phyloP scores from a whole-genome alignment of 2,888 invertebrate genomes.

The Cabera pusaria region DNA sequence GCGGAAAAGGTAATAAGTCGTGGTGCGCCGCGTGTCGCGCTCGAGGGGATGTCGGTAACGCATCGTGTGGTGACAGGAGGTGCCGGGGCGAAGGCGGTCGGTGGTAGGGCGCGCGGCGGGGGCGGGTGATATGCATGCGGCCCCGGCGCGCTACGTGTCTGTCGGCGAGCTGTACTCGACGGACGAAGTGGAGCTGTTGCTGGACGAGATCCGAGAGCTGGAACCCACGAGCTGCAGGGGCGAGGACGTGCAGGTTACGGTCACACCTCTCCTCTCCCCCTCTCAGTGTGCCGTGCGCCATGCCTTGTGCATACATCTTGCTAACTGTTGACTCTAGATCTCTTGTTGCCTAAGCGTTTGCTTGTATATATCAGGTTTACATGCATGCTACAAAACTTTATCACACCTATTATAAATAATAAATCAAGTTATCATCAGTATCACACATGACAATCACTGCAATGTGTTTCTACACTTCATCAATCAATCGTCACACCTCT shows the following conservation, averaged over 20 bases:
- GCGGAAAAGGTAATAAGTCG: slow-evolving; percentile 51
- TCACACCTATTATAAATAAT: too few relatives aligned
- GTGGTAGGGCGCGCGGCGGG: slow-evolving; percentile 61
- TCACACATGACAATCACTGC: too few relatives aligned
- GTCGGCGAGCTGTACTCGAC: slow-evolving; percentile 81
- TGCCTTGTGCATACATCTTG: too few relatives aligned
- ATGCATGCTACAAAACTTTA: too few relatives aligned
- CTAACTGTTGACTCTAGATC: too few relatives aligned
- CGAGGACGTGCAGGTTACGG: slow-evolving; percentile 69
- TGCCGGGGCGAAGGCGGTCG: slow-evolving; percentile 63
- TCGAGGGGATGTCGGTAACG: slow-evolving; percentile 22
- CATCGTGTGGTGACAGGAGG: slow-evolving; percentile 47
- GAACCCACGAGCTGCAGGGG: slow-evolving; percentile 79
- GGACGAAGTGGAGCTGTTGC: slow-evolving; percentile 82
- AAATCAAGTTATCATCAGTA: too few relatives aligned
- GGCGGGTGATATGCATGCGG: slow-evolving; percentile 77
- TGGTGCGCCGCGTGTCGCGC: slow-evolving; percentile 6
- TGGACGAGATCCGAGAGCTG: slow-evolving; percentile 81
- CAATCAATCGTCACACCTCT: too few relatives aligned
- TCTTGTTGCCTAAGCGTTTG: too few relatives aligned
- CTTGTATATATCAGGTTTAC: too few relatives aligned
- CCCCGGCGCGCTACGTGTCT: slow-evolving; percentile 80
- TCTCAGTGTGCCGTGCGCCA: too few relatives aligned
- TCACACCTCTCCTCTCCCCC: too few relatives aligned
- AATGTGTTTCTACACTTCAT: too few relatives aligned